phyloP scores from a whole-genome alignment of 2,113 vertebrate species.

The Ptilonorhynchus violaceus region DNA sequence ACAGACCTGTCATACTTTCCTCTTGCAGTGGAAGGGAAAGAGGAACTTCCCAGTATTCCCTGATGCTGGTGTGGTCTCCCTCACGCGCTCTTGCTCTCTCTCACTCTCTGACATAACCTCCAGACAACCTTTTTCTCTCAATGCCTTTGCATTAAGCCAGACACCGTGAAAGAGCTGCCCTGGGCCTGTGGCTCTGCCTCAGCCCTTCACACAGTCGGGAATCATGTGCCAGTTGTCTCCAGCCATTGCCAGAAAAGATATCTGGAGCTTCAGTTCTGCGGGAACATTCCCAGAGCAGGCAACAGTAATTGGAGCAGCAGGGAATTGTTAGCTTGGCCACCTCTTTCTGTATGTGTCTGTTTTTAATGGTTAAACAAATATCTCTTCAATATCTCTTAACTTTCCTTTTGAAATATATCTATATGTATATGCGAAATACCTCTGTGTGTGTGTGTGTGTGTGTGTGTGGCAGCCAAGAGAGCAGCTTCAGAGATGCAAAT shows the following conservation, averaged over 20 bases:
- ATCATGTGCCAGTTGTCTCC: not conserved
- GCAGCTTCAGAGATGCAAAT: too few species aligned
- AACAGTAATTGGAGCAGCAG: not conserved
- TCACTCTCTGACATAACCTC: not conserved
- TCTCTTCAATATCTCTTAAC: not conserved
- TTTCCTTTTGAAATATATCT: too few species aligned
- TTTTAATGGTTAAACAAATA: conserved; percentile 64
- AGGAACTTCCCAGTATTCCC: not conserved
- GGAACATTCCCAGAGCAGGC: not conserved
- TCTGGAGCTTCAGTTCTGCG: not conserved
- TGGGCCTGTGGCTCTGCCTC: not conserved
- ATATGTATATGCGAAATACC: too few species aligned
- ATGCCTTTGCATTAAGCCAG: conserved; percentile 21
- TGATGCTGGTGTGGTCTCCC: not conserved
- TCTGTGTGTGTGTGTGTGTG: too few species aligned
- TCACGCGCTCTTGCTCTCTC: not conserved
- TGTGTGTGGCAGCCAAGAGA: too few species aligned
- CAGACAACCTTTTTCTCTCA: not conserved
- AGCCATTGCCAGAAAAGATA: not conserved
- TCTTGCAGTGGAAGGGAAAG: not conserved
- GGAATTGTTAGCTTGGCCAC: conserved; percentile 1
- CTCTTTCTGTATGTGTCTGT: conserved; percentile 38
- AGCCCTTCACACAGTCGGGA: not conserved
- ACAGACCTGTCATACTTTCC: not conserved
- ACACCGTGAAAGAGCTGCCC: not conserved